Base-by-base conservation (phyloP, 2,113 vertebrate genomes). In the Lichenostomus cassidix region DNA sequence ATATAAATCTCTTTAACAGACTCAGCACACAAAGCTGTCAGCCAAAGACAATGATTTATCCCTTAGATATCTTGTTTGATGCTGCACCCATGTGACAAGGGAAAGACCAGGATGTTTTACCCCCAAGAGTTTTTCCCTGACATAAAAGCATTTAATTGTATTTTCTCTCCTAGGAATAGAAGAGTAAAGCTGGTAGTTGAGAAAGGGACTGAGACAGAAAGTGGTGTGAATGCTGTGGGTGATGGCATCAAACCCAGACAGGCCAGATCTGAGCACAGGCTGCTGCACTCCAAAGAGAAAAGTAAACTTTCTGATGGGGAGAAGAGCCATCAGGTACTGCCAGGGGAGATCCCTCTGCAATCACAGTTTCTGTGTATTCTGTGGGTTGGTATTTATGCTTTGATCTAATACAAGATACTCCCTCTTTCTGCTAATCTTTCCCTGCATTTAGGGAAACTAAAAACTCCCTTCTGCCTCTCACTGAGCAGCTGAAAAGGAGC, bases 261-360 rank as follows among this genome's bases (percentile, higher is more conserved):
- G 3, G 50, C 84, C 91, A 97, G 85, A 56, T 83, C 96, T 83
- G 97, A 98, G 9, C 33, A 94, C 24, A 95, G 91, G 91, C 94
- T 94, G 94, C 70, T 97, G 73, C 93, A 97, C 74, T 82, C 60
- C 62, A 98, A 81, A 84, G 97, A 98, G 62, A 97, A 96, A 89
- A 90, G 88, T 5, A 97, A 95, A 67, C 85, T 95, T 64, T 97
- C 97, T 1, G 97, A 97, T 60, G 96, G 85, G 89, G 97, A 98
- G 22, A 97, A 96, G 90, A 95, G 87, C 47, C 97, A 92, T 25
- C 96, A 96, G 97, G 98, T 98, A 97, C 96, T 95, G 53, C 63
- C 73, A 55, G 74, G 71, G 50, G 89, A 73, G 13, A 53, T 60
- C 62, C 46, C 60, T 35, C 7, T 83, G 28, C 29, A 84, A 41